A percentile compares a stretch with the other conserved stretches of the same genome.
Evolutionary conservation across 2,888 invertebrate species (phyloP).

Genomic region (Tanypteryx hageni): DNA sequence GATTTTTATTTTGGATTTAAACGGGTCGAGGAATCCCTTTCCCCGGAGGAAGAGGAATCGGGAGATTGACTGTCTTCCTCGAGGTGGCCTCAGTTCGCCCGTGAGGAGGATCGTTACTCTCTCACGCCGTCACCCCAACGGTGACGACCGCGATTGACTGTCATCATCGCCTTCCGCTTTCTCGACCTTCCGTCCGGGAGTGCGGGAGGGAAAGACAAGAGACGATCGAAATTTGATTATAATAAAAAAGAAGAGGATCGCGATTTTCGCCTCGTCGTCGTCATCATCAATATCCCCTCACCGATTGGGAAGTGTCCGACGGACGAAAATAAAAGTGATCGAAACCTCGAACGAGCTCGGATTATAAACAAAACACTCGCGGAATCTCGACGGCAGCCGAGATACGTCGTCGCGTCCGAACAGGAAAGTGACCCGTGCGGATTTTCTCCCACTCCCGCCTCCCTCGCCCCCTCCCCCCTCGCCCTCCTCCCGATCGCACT

Average conservation of each 20-base stretch:
- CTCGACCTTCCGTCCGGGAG: not conserved
- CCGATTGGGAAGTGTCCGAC: not conserved
- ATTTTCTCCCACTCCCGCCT: not conserved
- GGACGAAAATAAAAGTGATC: conserved; percentile 34
- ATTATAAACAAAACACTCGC: conserved; percentile 32
- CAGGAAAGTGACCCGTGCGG: conserved; percentile 4
- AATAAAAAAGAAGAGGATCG: too few species aligned
- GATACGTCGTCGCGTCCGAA: not conserved
- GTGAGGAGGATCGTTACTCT: too few species aligned
- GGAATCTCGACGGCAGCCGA: not conserved
- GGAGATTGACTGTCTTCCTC: too few species aligned
- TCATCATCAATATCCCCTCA: too few species aligned
- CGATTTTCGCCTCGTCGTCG: too few species aligned
- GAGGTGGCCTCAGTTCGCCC: too few species aligned
- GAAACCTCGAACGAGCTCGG: not conserved
- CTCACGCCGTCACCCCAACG: not conserved
- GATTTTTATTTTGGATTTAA: too few species aligned
- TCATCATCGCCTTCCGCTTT: not conserved
- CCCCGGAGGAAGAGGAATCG: too few species aligned
- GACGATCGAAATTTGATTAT: too few species aligned
- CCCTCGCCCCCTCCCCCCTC: not conserved
- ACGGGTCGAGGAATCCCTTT: too few species aligned
- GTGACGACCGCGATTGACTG: not conserved
- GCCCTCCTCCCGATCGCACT: too few species aligned
- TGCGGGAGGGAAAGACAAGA: not conserved